Conservation (phyloP, 2,888 invertebrate genomes). For the Molanna angustata region DNA sequence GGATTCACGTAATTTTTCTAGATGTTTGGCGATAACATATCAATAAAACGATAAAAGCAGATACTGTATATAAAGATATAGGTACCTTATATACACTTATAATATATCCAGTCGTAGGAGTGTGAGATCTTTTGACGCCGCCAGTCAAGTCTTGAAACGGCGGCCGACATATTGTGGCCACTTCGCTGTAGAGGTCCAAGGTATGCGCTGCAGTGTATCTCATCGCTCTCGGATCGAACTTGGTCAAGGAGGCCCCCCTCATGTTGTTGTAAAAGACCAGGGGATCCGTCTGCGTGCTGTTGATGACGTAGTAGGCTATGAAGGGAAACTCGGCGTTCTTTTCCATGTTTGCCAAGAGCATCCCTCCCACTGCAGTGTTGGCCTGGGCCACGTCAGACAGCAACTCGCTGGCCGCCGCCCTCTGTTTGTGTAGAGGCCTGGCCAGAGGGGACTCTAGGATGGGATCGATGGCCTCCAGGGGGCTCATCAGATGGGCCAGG, state of each 20-base stretch:
- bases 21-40: too few relatives aligned
- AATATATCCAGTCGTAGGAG: conserved; percentile 83
- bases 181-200: conserved; percentile 83
- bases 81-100: conserved; percentile 83
- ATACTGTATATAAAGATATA: too few relatives aligned
- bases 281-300: conserved; percentile 82
- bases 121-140: conserved; percentile 73
- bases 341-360: conserved; percentile 88
- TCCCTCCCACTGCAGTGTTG: conserved; percentile 74
- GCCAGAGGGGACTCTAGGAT: conserved; percentile 80
- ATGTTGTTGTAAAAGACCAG: conserved; percentile 82
- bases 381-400: conserved; percentile 71
- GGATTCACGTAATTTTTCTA: too few relatives aligned
- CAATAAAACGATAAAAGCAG: too few relatives aligned
- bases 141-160: conserved; percentile 78
- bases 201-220: conserved; percentile 87
- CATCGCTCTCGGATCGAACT: conserved; percentile 76
- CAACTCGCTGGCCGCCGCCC: conserved; percentile 73
- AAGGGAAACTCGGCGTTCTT: conserved; percentile 88
- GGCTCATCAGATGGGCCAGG: conserved; percentile 86
- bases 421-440: conserved; percentile 75
- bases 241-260: conserved; percentile 76
- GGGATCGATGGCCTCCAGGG: conserved; percentile 81
- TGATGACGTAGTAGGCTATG: conserved; percentile 87
- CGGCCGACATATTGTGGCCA: conserved; percentile 86